Conservation (phyloP, 2,888 invertebrate species). For the Glaucopsyche alexis region DNA sequence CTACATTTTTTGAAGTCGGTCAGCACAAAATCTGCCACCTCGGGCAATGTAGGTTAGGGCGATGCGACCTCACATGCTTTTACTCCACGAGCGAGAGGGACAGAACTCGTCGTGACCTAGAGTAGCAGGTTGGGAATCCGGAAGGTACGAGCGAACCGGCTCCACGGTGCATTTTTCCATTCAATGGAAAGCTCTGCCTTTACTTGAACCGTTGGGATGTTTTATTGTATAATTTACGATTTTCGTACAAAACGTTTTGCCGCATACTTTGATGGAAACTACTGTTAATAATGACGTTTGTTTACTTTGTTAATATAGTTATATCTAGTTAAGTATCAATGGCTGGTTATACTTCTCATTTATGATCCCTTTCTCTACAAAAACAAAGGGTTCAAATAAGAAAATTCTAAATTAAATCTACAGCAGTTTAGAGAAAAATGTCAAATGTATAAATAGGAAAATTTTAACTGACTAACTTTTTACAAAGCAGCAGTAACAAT, state of each 20-base stretch:
- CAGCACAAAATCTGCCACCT: constrained; percentile 60
- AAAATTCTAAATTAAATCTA: no score
- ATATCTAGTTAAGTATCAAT: neutral
- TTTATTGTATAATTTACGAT: constrained; percentile 50
- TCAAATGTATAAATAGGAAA: neutral
- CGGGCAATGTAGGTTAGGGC: constrained; percentile 76
- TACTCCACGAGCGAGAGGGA: constrained; percentile 60
- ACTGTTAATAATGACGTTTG: no score
- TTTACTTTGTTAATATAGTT: no score
- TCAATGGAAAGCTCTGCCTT: constrained; percentile 75
- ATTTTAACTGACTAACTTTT: neutral
- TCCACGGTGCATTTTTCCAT: constrained; percentile 75
- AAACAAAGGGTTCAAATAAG: no score
- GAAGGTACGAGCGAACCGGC: constrained; percentile 76
- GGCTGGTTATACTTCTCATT: no score
- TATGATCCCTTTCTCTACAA: no score
- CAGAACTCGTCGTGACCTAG: constrained; percentile 64
- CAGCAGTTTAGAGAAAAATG: no score
- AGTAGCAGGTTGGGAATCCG: constrained; percentile 79
- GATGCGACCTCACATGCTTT: constrained; percentile 74
- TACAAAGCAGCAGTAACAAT: neutral
- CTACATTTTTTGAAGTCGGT: constrained; percentile 36
- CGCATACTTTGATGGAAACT: constrained; percentile 1
- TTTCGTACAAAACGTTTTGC: constrained; percentile 35
- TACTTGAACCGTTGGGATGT: constrained; percentile 51